phyloP scores from a whole-genome alignment of 2,797 vertebrate species.

The Gobio occitaniae region DNA sequence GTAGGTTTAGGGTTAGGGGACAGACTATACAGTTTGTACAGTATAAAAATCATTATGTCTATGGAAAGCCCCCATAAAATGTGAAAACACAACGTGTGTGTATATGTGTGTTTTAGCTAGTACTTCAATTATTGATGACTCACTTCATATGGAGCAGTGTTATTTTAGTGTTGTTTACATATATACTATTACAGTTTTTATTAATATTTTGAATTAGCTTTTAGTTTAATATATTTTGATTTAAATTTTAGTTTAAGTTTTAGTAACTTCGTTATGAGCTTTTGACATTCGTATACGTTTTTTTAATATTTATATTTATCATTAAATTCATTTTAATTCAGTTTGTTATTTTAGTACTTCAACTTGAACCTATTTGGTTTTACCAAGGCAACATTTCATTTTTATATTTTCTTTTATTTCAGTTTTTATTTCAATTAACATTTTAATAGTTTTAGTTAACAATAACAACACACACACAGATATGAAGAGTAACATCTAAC shows the following conservation, averaged over 20 bases:
- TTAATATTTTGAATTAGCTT: not conserved
- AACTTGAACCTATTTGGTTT: not conserved
- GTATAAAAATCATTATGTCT: too few relatives aligned
- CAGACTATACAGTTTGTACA: too few relatives aligned
- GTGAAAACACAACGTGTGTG: too few relatives aligned
- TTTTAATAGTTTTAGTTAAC: not conserved
- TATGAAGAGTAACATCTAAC: slow-evolving; percentile 36
- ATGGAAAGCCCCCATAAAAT: too few relatives aligned
- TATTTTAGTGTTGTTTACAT: too few relatives aligned
- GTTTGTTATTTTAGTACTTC: not conserved
- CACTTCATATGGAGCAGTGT: too few relatives aligned
- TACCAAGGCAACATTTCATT: not conserved
- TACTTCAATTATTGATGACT: too few relatives aligned
- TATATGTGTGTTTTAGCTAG: too few relatives aligned
- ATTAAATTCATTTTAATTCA: not conserved
- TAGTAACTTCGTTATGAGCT: not conserved
- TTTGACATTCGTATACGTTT: not conserved
- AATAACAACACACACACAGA: not conserved
- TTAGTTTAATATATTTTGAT: not conserved
- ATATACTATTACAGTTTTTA: too few relatives aligned
- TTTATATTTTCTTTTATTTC: not conserved
- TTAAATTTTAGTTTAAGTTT: not conserved
- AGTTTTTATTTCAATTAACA: not conserved
- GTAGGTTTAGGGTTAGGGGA: too few relatives aligned
- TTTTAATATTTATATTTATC: not conserved